Evolutionary conservation across 2,113 vertebrate genomes (phyloP).

Genomic region (Festucalex cinctus): DNA sequence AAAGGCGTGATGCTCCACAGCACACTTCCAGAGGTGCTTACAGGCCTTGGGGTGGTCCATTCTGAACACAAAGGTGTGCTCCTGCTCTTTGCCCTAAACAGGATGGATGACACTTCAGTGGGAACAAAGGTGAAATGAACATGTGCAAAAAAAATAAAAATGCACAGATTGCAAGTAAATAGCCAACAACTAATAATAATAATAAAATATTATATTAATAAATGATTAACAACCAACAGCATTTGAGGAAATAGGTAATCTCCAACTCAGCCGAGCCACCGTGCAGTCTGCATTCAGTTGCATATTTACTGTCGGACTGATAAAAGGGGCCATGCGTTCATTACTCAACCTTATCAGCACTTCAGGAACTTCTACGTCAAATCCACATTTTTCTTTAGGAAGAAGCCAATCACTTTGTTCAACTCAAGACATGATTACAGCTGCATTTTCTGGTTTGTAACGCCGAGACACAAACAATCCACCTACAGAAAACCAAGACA

Average conservation of each 20-base stretch:
- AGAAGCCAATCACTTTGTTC: background rate
- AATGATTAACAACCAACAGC: background rate
- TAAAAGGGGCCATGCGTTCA: background rate
- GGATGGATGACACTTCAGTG: background rate
- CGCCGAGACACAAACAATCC: background rate
- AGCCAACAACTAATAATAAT: too few species aligned
- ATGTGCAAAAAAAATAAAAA: too few species aligned
- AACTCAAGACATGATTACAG: background rate
- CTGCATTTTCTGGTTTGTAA: background rate
- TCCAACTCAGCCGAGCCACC: background rate
- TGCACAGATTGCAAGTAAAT: too few species aligned
- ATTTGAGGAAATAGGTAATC: background rate
- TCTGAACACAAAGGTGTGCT: conserved; percentile 96
- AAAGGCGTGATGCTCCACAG: conserved; percentile 96
- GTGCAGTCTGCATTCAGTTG: background rate
- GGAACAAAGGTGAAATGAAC: too few species aligned
- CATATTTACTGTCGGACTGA: background rate
- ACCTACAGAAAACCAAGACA: background rate
- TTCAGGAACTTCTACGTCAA: background rate
- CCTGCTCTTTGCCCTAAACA: conserved; percentile 92
- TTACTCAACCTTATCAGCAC: conserved; percentile 3
- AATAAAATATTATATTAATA: too few species aligned
- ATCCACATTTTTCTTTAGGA: background rate
- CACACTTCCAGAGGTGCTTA: conserved; percentile 98
- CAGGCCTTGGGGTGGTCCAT: conserved; percentile 98